Evolutionary conservation across 2,888 invertebrate genomes (phyloP).

Genomic region (Parnassius orleans): DNA sequence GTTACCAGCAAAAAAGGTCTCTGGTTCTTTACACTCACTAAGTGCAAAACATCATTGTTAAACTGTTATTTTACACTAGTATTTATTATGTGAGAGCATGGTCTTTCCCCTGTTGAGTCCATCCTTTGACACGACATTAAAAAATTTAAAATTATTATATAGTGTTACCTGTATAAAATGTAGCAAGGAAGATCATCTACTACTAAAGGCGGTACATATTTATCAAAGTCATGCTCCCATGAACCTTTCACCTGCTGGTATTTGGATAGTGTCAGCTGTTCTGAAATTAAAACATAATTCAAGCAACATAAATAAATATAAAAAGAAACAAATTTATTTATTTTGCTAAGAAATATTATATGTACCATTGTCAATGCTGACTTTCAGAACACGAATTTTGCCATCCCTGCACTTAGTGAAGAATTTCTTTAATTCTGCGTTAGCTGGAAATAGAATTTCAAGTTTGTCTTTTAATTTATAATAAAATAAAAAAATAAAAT

Average conservation of each 20-base stretch:
- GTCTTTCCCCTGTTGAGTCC: too few species aligned
- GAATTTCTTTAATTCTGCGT: constrained; percentile 89
- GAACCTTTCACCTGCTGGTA: constrained; percentile 84
- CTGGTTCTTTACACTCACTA: too few species aligned
- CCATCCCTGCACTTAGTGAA: constrained; percentile 92
- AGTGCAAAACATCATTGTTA: too few species aligned
- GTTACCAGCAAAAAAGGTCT: too few species aligned
- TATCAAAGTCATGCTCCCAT: constrained; percentile 94
- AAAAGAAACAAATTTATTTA: neutral
- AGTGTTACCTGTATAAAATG: constrained; percentile 88
- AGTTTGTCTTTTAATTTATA: too few species aligned
- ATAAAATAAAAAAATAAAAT: too few species aligned
- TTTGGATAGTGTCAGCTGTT: constrained; percentile 86
- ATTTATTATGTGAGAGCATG: too few species aligned
- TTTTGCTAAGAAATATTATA: neutral
- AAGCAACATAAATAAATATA: neutral
- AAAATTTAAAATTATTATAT: too few species aligned
- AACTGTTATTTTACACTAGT: too few species aligned
- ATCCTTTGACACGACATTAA: too few species aligned
- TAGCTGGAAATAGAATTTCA: constrained; percentile 81
- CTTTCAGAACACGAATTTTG: constrained; percentile 89
- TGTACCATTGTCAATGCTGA: constrained; percentile 92
- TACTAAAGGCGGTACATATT: constrained; percentile 85
- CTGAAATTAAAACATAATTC: constrained; percentile 69
- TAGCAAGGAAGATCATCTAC: constrained; percentile 94